Conservation (phyloP, 2,888 invertebrate species). For the Stictocephala bisonia region DNA sequence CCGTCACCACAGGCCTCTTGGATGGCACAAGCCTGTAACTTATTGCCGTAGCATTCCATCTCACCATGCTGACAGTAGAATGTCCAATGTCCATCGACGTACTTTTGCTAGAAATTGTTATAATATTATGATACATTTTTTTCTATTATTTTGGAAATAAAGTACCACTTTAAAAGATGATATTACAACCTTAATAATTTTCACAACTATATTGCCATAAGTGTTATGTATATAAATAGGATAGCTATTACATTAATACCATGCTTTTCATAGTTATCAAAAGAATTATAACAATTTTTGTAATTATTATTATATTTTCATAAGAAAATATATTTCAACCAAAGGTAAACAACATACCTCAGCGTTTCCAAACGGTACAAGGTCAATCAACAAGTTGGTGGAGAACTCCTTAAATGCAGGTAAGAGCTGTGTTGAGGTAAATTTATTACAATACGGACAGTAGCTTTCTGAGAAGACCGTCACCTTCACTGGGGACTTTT, state of each 20-base stretch:
- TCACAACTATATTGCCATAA: too few species aligned
- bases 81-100: conserved; percentile 11
- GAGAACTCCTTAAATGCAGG: background rate
- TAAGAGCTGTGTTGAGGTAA: background rate
- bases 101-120: too few species aligned
- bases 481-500: conserved; percentile 15
- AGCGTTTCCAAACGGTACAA: conserved; percentile 38
- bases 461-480: conserved; percentile 37
- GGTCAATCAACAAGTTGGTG: background rate
- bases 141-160: too few species aligned
- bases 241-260: too few species aligned
- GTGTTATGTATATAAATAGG: too few species aligned
- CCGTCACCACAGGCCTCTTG: background rate
- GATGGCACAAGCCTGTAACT: conserved; percentile 42
- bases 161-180: too few species aligned
- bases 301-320: too few species aligned
- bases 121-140: too few species aligned
- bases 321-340: background rate
- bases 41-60: conserved; percentile 42
- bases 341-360: background rate
- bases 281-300: too few species aligned
- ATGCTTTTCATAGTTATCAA: too few species aligned
- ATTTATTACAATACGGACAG: conserved; percentile 29
- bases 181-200: too few species aligned
- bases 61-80: conserved; percentile 39